Base-by-base conservation (phyloP, 2,888 invertebrate species). In the Boloria selene region DNA sequence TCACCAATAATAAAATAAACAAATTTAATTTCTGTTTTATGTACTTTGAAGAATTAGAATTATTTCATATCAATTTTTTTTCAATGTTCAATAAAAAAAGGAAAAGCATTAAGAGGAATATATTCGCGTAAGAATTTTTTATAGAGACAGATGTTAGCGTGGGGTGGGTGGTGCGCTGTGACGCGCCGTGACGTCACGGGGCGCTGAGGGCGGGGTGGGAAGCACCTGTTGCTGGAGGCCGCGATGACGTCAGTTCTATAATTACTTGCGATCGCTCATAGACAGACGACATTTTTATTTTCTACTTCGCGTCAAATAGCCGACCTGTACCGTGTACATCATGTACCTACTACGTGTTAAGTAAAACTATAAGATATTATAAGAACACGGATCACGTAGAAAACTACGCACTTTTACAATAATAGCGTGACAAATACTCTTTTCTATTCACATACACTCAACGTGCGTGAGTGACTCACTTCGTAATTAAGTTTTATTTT, bases 161-260 rank as follows among this genome's bases (percentile, higher is more conserved):
- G 18, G 10, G 50, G 16, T 13, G 17, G n/a, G 55, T 7, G 54
- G 26, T 45, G 17, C n/a, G 54, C n/a, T 26, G 59, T 14, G 50
- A 51, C 47, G 58, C 31, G 42, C n/a, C 14, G 59, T 62, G 47
- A 55, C 65, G 56, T 60, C 60, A 68, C 65, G n/a, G 58, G 45
- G 45, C 55, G n/a, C 45, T 16, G 31, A 44, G 52, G 52, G n/a
- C 17, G 58, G n/a, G 49, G 56, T 4, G 47, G 31, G 22, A 22
- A 38, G 26, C 64, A 64, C 68, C 64, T 68, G 68, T 68, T 56
- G 64, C 50, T 49, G 61, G 58, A 14, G 53, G 26, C 50, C 44
- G 53, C 42, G 17, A 62, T 69, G 69, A 66, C 69, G 71, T 69
- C 67, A 69, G 31, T 38, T 38, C 31, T 38, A 10, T 47, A 16